Evolutionary conservation across 2,797 vertebrate genomes (phyloP).

Genomic region (Chelmon rostratus): DNA sequence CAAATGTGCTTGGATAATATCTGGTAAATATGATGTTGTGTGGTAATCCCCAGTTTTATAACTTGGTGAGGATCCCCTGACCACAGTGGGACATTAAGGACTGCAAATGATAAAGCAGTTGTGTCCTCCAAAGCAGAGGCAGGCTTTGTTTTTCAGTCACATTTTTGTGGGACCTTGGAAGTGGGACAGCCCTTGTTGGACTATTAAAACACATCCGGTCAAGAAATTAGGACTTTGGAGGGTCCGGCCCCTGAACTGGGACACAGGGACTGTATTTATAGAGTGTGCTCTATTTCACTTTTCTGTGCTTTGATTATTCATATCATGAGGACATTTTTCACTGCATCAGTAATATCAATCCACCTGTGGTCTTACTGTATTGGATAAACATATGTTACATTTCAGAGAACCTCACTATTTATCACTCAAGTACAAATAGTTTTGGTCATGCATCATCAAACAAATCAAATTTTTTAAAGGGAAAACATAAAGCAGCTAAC

Average conservation of each 20-base stretch:
- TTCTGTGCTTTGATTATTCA: constrained; percentile 49
- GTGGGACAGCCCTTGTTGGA: background rate
- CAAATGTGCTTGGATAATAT: background rate
- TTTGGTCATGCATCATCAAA: constrained; percentile 30
- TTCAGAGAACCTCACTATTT: constrained; percentile 25
- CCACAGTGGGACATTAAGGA: background rate
- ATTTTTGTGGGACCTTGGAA: constrained; percentile 20
- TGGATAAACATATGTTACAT: constrained; percentile 35
- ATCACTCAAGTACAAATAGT: background rate
- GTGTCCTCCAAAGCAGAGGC: constrained; percentile 25
- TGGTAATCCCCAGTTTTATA: background rate
- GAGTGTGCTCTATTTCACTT: constrained; percentile 59
- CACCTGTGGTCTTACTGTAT: constrained; percentile 26
- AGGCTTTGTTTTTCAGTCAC: constrained; percentile 14
- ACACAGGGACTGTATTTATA: constrained; percentile 60
- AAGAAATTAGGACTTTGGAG: constrained; percentile 46
- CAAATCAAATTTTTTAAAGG: constrained; percentile 12
- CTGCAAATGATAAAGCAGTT: constrained; percentile 1
- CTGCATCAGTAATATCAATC: constrained; percentile 30
- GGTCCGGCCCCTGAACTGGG: constrained; percentile 53
- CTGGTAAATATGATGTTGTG: background rate
- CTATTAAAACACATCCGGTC: constrained; percentile 36
- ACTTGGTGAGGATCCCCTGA: background rate
- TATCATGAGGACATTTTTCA: constrained; percentile 44
- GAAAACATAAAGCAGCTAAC: constrained; percentile 45